Percentiles rank a stretch among this genome's conserved stretches.
Evolutionary conservation across 2,113 vertebrate species (phyloP).

Genomic region (Etia nguti): DNA sequence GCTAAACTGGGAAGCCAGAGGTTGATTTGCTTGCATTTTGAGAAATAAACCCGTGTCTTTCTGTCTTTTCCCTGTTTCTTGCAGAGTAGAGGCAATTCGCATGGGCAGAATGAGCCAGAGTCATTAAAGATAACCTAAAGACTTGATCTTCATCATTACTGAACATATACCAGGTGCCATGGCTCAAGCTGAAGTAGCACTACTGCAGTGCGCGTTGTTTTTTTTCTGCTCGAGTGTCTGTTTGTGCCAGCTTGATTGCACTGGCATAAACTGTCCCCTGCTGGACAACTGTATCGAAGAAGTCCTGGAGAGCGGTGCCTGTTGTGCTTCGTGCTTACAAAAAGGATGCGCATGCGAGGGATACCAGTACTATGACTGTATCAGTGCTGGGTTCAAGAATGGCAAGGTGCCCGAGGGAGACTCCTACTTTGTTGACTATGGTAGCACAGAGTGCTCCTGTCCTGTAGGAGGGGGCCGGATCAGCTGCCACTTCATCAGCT

Average conservation of each 20-base stretch:
- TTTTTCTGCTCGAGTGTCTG: conserved; percentile 40
- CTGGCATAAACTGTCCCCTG: conserved; percentile 74
- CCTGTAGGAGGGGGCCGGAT: conserved; percentile 88
- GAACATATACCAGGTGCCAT: conserved; percentile 34
- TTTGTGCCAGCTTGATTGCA: conserved; percentile 78
- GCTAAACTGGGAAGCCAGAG: conserved; percentile 68
- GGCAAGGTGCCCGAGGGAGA: conserved; percentile 89
- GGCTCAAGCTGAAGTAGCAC: conserved; percentile 45
- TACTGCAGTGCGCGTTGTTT: conserved; percentile 39
- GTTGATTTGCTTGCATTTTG: conserved; percentile 66
- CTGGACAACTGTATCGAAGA: conserved; percentile 87
- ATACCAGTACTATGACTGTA: conserved; percentile 94
- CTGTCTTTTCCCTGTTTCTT: neutral
- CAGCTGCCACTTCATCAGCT: conserved; percentile 92
- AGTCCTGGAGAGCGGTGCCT: conserved; percentile 75
- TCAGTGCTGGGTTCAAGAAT: conserved; percentile 83
- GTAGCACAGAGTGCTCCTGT: conserved; percentile 92
- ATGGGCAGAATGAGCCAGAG: conserved; percentile 12
- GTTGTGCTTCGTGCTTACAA: conserved; percentile 82
- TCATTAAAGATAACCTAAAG: conserved; percentile 16
- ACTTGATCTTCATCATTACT: neutral
- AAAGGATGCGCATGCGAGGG: conserved; percentile 88
- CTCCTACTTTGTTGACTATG: conserved; percentile 94
- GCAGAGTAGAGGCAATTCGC: conserved; percentile 45
- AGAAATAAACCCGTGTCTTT: conserved; percentile 57